Base-by-base conservation (phyloP, 2,113 vertebrate genomes). In the Eurypyga helias region DNA sequence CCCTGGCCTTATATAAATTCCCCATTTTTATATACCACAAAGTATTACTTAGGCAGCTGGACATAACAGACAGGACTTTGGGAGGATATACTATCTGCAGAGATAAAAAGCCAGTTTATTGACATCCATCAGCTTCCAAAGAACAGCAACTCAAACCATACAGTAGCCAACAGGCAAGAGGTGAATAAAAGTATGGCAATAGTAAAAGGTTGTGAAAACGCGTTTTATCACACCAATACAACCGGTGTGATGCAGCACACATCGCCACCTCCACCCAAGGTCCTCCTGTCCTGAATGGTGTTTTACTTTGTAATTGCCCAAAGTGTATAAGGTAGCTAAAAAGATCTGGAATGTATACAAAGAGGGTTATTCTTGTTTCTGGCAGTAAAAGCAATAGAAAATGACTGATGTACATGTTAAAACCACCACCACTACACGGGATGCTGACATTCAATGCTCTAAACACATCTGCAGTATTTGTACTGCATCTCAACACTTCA, bases 41-140 rank as follows among this genome's bases (percentile, higher is more conserved):
- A 13, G 4, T 38, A 36, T 60, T 83, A 0, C 6, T 33, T 46
- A 51, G 31, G 48, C 41, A 64, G 11, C 11, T 36, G 34, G n/a
- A 38, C 31, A 62, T 67, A 0, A 46, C 17, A 34, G 3, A n/a
- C 4, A 9, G 19, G 41, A 48, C 20, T 31, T 21, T 0, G 4
- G 21, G 49, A 83, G 26, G n/a, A 86, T 34, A 41, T 26, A 29
- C 4, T 15, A 23, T 49, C 26, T 86, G 26, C 49, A 76, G 49
- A 85, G 45, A 73, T 19, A 36, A 77, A 87, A 83, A 85, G 13
- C 38, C 43, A 45, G 9, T 15, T 17, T 45, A 25, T 4, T 3
- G 13, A 29, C 19, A 28, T 7, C 10, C 12, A 1, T 16, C 25
- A 14, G 16, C 18, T 78, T 64, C 54, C 13, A 51, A 46, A 79